Percentiles rank a stretch among this genome's conserved stretches.
phyloP scores from a whole-genome alignment of 2,888 invertebrate species.

The Chironomus riparius region DNA sequence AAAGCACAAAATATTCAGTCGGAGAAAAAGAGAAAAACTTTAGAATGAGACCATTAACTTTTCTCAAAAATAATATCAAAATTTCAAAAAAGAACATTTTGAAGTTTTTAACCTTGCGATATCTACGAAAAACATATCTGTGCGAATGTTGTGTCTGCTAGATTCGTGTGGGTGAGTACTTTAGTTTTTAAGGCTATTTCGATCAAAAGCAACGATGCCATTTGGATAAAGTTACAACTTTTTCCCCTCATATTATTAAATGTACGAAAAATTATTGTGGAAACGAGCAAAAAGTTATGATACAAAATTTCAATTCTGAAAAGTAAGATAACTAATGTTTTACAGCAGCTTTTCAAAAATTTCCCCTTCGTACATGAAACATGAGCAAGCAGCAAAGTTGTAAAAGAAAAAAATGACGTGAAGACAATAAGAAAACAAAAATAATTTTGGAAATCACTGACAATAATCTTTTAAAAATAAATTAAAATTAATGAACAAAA shows the following conservation, averaged over 20 bases:
- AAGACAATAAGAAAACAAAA: not conserved
- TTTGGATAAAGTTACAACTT: too few relatives aligned
- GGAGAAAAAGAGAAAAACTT: not conserved
- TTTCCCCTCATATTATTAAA: too few relatives aligned
- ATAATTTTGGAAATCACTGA: not conserved
- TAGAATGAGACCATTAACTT: not conserved
- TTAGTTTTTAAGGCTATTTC: not conserved
- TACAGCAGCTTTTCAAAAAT: not conserved
- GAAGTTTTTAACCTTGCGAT: constrained; percentile 39
- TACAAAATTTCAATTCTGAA: not conserved
- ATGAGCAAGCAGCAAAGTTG: not conserved
- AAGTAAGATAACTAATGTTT: not conserved
- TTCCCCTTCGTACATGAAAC: not conserved
- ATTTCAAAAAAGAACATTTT: constrained; percentile 28
- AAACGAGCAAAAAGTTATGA: not conserved
- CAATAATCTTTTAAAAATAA: not conserved
- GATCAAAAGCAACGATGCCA: not conserved
- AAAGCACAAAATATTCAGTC: too few relatives aligned
- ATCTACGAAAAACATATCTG: constrained; percentile 44
- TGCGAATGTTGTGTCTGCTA: constrained; percentile 31
- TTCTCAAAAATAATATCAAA: constrained; percentile 21
- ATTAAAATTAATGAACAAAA: not conserved
- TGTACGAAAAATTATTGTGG: not conserved
- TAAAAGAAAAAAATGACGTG: not conserved
- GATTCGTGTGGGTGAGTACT: constrained; percentile 16